Evolutionary conservation across 2,888 invertebrate genomes (phyloP), one percentile per base, ranked within the genome.

Genomic region (Lymantria dispar): DNA sequence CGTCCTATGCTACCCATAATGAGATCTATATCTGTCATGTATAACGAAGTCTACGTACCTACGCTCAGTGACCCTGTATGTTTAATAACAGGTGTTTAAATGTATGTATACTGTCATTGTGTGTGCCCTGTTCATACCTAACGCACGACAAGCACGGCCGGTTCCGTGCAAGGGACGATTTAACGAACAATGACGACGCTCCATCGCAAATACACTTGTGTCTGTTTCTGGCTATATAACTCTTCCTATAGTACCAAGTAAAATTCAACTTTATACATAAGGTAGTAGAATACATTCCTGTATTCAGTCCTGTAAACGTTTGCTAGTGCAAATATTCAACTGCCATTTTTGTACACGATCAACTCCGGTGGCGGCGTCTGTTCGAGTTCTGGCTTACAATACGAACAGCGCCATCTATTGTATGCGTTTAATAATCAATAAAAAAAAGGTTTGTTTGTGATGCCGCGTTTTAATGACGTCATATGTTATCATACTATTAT

Each of bases 111-210:
- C 69, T 86, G 85, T 86, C 81, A 87, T 85, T 86, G 86, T 88
- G 83, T 82, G 81, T 76, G 72, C 74, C 76, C 80, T 79, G 73
- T 69, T 67, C 76, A 76, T 88, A 86, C 85, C 86, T 86, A 86
- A 78, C 85, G 85, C 87, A 88, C 90, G 89, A 88, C 89, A 84
- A 80, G 87, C 85, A 76, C 61, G 82, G 87, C 85, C 84, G 87
- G 87, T 88, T 89, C 81, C 89, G 83, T 89, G 89, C 89, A 81
- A 85, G 84, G 87, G 89, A 90, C 89, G 89, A 89, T 90, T 90
- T 89, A 88, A 87, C 88, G 89, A 90, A 90, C 90, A 90, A 90
- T 90, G 89, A 87, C 88, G 85, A 87, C 81, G 87, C 85, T 85
- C 76, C 74, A 81, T 87, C 87, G 78, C 90, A 87, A 88, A 85